Base-by-base conservation (phyloP, 1,140 invertebrate genomes). In the Cotesia vestalis region DNA sequence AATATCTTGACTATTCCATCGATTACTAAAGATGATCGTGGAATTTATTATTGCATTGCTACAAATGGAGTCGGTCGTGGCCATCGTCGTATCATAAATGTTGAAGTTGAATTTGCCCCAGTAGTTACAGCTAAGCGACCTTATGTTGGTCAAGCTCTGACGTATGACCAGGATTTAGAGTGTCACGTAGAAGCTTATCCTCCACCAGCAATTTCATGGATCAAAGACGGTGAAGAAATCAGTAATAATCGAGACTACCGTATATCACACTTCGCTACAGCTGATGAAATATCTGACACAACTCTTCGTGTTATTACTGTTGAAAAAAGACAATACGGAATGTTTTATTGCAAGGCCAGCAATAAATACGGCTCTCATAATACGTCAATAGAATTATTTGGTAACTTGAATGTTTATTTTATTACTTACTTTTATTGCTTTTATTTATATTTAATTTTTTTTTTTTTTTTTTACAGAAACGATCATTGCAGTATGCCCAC, bases 101-200 rank as follows among this genome's bases (percentile, higher is more conserved):
- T 97, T 1, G 95, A 97, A 85, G 93, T 96, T 27, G 94, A 96
- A 85, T 96, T 95, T 79, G 88, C 94, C 0, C 95, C 96, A 0
- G 93, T 96, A 0, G 93, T 97, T 38, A 92, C 91, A 3, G 93
- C 95, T 11, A 93, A 94, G 0, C 88, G 93, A 60, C 94, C 94
- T 0, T 88, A 94, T 12, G 86, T 96, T 14, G 94, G 94, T 20
- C 92, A 97, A 89, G 95, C 95, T 4, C 83, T 97, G 4, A 94
- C 96, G 81, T 97, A 95, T 78, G 94, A 97, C 77, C 96, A 96
- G 93, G 95, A 97, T 80, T 81, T 98, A 70, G 94, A 96, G 79
- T 98, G 96, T 80, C 94, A 96, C 79, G 92, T 97, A 2, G 95
- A 96, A 85, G 95, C 95, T 0, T 97, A 96, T 85, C 96, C 96